A percentile compares a stretch with the other conserved stretches of the same genome.
These are phyloP conservation scores for Sycophila texana DNA, from an alignment of 2,888 invertebrate genomes.

Conservation along the genomic window DNA sequence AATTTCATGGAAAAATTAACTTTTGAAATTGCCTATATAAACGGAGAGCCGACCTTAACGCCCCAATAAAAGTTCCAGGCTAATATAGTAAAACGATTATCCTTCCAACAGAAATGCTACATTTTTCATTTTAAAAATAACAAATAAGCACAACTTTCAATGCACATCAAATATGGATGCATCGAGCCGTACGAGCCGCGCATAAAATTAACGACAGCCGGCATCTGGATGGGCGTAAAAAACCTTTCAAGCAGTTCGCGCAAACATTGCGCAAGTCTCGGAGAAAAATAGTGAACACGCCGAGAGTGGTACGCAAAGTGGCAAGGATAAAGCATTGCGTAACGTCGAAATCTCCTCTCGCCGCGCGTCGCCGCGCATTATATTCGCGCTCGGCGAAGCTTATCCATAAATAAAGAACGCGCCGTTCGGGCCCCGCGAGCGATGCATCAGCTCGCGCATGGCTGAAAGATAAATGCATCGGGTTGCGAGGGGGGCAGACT, in stretches of 20 bases:
- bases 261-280: neutral
- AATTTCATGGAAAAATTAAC: too few relatives aligned
- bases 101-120: too few relatives aligned
- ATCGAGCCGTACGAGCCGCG: too few relatives aligned
- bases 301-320: neutral
- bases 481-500: neutral
- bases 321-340: neutral
- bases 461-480: neutral
- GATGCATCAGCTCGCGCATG: conserved; percentile 2
- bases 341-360: neutral
- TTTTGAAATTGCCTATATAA: too few relatives aligned
- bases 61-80: too few relatives aligned
- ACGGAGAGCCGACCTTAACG: too few relatives aligned
- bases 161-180: too few relatives aligned
- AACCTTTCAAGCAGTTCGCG: neutral
- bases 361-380: neutral
- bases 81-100: too few relatives aligned
- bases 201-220: too few relatives aligned
- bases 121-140: too few relatives aligned
- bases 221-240: neutral
- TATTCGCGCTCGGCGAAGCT: conserved; percentile 25
- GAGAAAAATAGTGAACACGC: neutral
- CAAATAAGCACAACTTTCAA: too few relatives aligned
- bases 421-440: neutral
- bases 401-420: conserved; percentile 19